Conservation (phyloP, 2,797 vertebrate species). For the Merluccius polli region DNA sequence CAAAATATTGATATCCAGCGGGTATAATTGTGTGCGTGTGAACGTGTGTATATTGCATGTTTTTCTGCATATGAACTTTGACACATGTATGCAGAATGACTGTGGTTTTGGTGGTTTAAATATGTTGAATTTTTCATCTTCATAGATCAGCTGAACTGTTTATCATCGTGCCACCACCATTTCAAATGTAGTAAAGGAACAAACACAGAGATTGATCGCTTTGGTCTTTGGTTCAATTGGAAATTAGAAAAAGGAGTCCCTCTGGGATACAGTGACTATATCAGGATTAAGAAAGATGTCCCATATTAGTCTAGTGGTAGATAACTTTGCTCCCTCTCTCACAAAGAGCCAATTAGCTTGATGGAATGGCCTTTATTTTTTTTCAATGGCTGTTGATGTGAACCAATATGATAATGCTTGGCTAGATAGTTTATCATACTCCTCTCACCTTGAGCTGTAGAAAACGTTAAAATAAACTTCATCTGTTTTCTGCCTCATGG, state of each 20-base stretch:
- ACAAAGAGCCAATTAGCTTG: conserved; percentile 98
- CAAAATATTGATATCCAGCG: neutral
- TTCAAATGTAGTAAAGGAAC: conserved; percentile 74
- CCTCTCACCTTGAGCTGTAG: conserved; percentile 85
- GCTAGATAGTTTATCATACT: conserved; percentile 87
- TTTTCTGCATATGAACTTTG: neutral
- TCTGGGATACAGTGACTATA: conserved; percentile 90
- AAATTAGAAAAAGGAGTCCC: conserved; percentile 97
- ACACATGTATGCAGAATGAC: neutral
- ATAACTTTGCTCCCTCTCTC: conserved; percentile 94
- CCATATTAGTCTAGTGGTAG: conserved; percentile 89
- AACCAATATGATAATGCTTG: conserved; percentile 91
- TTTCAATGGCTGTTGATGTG: conserved; percentile 82
- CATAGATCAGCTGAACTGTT: conserved; percentile 72
- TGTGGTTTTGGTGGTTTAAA: conserved; percentile 41
- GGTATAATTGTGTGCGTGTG: neutral
- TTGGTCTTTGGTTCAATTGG: conserved; percentile 97
- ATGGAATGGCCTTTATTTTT: conserved; percentile 89
- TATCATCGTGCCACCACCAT: conserved; percentile 92
- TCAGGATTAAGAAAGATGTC: conserved; percentile 99
- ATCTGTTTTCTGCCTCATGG: conserved; percentile 33
- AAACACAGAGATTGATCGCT: conserved; percentile 91
- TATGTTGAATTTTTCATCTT: conserved; percentile 68
- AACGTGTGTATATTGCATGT: neutral
- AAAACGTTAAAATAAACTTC: conserved; percentile 60